Evolutionary conservation across 2,888 invertebrate species (phyloP).

Genomic region (Koerneria pararmatus): DNA sequence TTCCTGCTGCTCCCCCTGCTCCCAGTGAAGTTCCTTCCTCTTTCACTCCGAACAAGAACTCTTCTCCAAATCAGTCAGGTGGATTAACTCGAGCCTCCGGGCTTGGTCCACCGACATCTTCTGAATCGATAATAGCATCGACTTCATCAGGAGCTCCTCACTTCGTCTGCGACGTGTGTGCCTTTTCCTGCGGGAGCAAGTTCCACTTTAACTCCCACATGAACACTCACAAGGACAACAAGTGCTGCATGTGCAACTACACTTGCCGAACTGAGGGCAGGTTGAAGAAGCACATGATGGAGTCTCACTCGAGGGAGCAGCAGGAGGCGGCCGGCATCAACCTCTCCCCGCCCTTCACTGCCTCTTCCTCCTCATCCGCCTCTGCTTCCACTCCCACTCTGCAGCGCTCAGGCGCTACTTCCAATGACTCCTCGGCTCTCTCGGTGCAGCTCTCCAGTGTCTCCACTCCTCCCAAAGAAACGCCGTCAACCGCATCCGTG

Average conservation of each 20-base stretch:
- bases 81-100: conserved; percentile 17
- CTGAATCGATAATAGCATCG: too few relatives aligned
- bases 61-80: neutral
- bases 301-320: conserved; percentile 63
- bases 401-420: neutral
- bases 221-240: conserved; percentile 65
- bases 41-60: neutral
- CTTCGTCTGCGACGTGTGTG: conserved; percentile 62
- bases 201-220: conserved; percentile 66
- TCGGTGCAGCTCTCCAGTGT: neutral
- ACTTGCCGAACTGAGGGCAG: conserved; percentile 59
- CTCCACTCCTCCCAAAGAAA: neutral
- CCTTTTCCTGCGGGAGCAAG: conserved; percentile 61
- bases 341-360: conserved; percentile 30
- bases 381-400: neutral
- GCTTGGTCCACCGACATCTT: conserved; percentile 14
- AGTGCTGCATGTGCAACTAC: conserved; percentile 66
- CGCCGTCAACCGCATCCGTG: neutral
- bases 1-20: neutral
- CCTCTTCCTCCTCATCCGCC: neutral
- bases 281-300: conserved; percentile 65
- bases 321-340: conserved; percentile 57
- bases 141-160: too few relatives aligned
- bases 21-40: neutral
- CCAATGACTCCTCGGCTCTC: neutral